phyloP scores from a whole-genome alignment of 1,140 invertebrate species.

The Sinonovacula constricta region DNA sequence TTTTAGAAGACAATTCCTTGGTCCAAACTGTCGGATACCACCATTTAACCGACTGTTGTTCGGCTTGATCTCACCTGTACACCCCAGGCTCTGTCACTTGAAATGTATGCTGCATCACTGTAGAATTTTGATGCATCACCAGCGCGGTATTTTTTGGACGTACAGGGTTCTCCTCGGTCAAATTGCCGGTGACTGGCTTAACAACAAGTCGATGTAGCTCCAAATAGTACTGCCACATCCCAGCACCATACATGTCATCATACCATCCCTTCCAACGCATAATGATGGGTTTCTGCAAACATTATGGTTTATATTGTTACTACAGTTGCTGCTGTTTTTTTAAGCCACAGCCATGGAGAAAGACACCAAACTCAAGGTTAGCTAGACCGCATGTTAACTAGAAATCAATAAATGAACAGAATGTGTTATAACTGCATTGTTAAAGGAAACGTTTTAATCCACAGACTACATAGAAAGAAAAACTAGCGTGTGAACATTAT shows the following conservation, averaged over 20 bases:
- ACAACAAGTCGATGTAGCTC: conserved; percentile 47
- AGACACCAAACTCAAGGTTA: neutral
- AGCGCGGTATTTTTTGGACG: conserved; percentile 10
- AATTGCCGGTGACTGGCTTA: conserved; percentile 1
- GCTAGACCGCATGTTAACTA: neutral
- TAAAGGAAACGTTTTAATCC: neutral
- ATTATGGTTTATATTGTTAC: neutral
- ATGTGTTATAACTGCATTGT: neutral
- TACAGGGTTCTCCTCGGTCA: conserved; percentile 31
- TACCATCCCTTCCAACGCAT: conserved; percentile 50
- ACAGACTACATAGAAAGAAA: neutral
- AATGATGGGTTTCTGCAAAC: conserved; percentile 20
- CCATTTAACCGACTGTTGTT: too few relatives aligned
- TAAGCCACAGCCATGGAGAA: too few relatives aligned
- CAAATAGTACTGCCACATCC: conserved; percentile 45
- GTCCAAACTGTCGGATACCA: too few relatives aligned
- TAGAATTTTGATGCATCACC: neutral
- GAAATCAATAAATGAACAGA: neutral
- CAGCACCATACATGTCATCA: conserved; percentile 36
- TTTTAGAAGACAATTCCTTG: too few relatives aligned
- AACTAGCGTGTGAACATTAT: neutral
- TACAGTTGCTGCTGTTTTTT: neutral
- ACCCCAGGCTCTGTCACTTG: conserved; percentile 43
- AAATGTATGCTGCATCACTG: conserved; percentile 3
- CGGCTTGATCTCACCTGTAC: conserved; percentile 55